Evolutionary conservation across 2,888 invertebrate species (phyloP).

Genomic region (Dynastes tityus): DNA sequence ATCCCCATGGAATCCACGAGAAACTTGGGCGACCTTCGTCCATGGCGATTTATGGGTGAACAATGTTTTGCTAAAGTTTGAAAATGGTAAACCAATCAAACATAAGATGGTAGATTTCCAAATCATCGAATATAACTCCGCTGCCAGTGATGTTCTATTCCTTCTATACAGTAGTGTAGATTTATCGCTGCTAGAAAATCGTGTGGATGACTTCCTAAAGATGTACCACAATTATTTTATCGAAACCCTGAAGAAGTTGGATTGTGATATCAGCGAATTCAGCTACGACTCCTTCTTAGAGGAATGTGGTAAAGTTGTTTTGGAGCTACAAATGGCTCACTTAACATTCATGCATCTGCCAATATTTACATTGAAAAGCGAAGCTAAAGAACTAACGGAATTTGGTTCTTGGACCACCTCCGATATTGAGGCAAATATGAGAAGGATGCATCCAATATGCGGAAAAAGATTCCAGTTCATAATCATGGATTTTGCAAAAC

Average conservation of each 20-base stretch:
- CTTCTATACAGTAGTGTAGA: conserved; percentile 72
- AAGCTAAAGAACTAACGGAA: conserved; percentile 66
- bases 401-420: conserved; percentile 34
- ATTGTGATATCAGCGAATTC: conserved; percentile 63
- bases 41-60: conserved; percentile 77
- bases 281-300: conserved; percentile 65
- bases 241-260: conserved; percentile 62
- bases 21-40: conserved; percentile 72
- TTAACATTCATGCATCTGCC: conserved; percentile 69
- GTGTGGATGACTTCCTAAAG: conserved; percentile 70
- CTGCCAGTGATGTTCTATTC: conserved; percentile 73
- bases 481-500: conserved; percentile 45
- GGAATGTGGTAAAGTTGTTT: conserved; percentile 66
- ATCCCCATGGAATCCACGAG: conserved; percentile 55
- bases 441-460: conserved; percentile 22
- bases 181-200: conserved; percentile 64
- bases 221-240: conserved; percentile 68
- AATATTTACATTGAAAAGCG: conserved; percentile 65
- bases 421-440: conserved; percentile 26
- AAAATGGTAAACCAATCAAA: conserved; percentile 53
- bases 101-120: conserved; percentile 76
- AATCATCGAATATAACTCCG: conserved; percentile 71
- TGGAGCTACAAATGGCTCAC: conserved; percentile 67
- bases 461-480: conserved; percentile 46
- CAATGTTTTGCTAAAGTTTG: conserved; percentile 73